phyloP scores from a whole-genome alignment of 2,888 invertebrate genomes.

The Euphydryas editha region DNA sequence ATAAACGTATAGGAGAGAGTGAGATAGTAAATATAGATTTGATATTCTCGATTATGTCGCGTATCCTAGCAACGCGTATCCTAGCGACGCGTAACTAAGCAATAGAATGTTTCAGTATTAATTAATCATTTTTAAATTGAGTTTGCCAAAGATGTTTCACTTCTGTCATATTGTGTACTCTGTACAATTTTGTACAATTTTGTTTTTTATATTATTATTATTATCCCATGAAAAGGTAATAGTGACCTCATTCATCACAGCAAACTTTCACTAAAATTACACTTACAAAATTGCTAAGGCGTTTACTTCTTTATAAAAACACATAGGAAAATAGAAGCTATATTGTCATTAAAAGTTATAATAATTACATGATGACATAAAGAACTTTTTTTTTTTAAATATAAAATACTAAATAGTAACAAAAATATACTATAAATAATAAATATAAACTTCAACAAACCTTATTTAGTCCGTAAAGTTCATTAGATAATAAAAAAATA shows the following conservation, averaged over 20 bases:
- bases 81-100: no score
- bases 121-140: no score
- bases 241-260: conserved; percentile 3
- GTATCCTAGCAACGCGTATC: no score
- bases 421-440: neutral
- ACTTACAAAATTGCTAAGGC: neutral
- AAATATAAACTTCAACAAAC: conserved; percentile 1
- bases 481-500: conserved; percentile 14
- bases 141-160: no score
- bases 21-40: no score
- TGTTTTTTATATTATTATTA: no score
- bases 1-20: no score
- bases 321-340: neutral
- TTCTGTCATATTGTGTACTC: no score
- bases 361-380: neutral
- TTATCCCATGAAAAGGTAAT: conserved; percentile 1
- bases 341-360: conserved; percentile 6
- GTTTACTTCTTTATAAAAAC: conserved; percentile 8
- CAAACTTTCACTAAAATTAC: conserved; percentile 25
- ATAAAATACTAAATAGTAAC: neutral
- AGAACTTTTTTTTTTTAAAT: neutral
- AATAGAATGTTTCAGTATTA: no score
- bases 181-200: no score
- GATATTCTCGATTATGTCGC: no score
- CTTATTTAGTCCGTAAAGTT: neutral